Percentiles rank a stretch among this genome's conserved stretches.
Conservation (phyloP, 1,140 invertebrate genomes). For the Fopius arisanus region DNA sequence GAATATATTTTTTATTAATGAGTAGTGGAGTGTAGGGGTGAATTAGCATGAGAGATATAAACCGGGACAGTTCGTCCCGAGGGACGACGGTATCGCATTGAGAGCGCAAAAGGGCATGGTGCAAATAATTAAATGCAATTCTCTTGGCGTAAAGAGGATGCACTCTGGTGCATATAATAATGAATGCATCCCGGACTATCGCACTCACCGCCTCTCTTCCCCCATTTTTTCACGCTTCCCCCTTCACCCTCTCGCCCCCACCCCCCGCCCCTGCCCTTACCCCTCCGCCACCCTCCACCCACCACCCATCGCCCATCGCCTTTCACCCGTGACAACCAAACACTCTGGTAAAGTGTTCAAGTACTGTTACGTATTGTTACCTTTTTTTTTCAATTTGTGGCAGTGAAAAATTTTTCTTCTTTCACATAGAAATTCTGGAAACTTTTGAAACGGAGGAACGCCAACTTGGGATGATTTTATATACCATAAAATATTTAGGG, state of each 20-base stretch:
- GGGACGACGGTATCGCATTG: neutral
- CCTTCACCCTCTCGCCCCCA: too few species aligned
- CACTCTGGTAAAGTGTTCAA: neutral
- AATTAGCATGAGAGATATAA: neutral
- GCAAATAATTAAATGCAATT: constrained; percentile 13
- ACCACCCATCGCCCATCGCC: too few species aligned
- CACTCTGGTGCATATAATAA: neutral
- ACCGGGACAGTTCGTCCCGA: neutral
- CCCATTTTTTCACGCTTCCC: neutral
- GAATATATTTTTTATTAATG: neutral
- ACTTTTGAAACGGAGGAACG: too few species aligned
- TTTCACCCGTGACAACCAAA: neutral
- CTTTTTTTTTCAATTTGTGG: neutral
- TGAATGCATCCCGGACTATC: constrained; percentile 14
- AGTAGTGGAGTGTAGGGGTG: neutral
- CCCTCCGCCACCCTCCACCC: too few species aligned
- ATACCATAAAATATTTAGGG: too few species aligned
- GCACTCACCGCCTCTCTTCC: neutral
- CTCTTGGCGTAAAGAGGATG: constrained; percentile 3
- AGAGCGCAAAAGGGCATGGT: neutral
- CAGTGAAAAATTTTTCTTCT: neutral
- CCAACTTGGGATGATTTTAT: too few species aligned
- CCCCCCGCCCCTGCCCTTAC: too few species aligned
- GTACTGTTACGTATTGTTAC: neutral
- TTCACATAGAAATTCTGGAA: too few species aligned